These are phyloP conservation scores for Tetragonula carbonaria DNA, from an alignment of 2,888 invertebrate species.

Conservation along the genomic window DNA sequence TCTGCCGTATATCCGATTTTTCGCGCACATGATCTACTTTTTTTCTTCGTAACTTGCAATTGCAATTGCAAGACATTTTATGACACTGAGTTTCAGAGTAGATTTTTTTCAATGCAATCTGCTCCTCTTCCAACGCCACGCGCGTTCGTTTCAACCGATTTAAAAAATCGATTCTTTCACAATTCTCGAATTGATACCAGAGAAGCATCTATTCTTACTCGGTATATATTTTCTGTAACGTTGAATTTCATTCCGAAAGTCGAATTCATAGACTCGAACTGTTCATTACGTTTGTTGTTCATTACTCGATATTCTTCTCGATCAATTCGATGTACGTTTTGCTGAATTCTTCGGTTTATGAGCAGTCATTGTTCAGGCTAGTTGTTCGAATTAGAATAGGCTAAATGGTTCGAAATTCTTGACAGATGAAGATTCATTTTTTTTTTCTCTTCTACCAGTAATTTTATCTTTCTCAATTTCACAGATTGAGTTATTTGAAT, in stretches of 20 bases:
- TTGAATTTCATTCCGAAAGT: slow-evolving; percentile 36
- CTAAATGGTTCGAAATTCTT: slow-evolving; percentile 19
- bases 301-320: slow-evolving; percentile 6
- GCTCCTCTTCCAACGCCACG: too few species aligned
- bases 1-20: slow-evolving; percentile 45
- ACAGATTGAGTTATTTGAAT: not conserved
- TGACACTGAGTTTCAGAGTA: too few species aligned
- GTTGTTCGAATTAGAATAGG: too few species aligned
- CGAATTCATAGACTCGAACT: slow-evolving; percentile 23
- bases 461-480: slow-evolving; percentile 23
- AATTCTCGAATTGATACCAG: slow-evolving; percentile 44
- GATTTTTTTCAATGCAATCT: too few species aligned
- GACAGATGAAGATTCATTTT: not conserved
- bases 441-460: slow-evolving; percentile 25
- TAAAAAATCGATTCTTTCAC: slow-evolving; percentile 5
- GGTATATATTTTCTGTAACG: slow-evolving; percentile 2
- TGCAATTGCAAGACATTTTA: slow-evolving; percentile 11
- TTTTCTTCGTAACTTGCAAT: slow-evolving; percentile 40
- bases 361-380: slow-evolving; percentile 4
- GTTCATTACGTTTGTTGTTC: slow-evolving; percentile 17
- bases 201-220: slow-evolving; percentile 17
- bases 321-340: slow-evolving; percentile 14
- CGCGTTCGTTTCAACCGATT: too few species aligned
- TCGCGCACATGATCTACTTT: slow-evolving; percentile 24
- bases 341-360: slow-evolving; percentile 30